Conservation (phyloP, 2,113 vertebrate genomes). For the Leptobrachium leishanense region DNA sequence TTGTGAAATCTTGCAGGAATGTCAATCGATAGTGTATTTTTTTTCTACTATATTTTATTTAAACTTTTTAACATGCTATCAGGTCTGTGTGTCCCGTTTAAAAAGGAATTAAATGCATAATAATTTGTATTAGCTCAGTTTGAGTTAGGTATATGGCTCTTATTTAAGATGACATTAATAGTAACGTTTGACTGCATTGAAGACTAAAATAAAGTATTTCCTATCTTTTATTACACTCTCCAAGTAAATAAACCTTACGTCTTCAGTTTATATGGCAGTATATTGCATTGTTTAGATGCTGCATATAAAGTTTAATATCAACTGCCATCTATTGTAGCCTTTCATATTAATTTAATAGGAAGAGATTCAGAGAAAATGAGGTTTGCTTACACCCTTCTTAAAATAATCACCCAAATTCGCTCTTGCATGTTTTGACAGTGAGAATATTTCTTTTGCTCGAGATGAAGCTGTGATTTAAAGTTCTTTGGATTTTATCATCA, state of each 20-base stretch:
- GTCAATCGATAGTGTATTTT: too few relatives aligned
- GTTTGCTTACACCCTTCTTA: conserved; percentile 17
- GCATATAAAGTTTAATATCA: conserved; percentile 43
- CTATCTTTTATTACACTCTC: conserved; percentile 27
- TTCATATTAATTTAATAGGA: conserved; percentile 42
- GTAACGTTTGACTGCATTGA: background rate
- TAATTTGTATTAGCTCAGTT: too few relatives aligned
- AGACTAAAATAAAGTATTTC: conserved; percentile 27
- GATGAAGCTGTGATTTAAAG: conserved; percentile 8
- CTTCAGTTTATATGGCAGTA: conserved; percentile 26
- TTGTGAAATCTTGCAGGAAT: too few relatives aligned
- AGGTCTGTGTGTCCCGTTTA: too few relatives aligned
- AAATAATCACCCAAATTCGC: conserved; percentile 39
- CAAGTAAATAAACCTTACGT: conserved; percentile 32
- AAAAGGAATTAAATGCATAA: too few relatives aligned
- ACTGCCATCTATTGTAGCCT: conserved; percentile 37
- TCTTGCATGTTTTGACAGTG: conserved; percentile 22
- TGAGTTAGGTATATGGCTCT: too few relatives aligned
- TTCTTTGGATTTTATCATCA: conserved; percentile 13
- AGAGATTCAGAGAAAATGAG: conserved; percentile 31
- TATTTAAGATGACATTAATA: background rate
- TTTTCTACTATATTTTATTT: too few relatives aligned
- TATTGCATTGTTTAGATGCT: conserved; percentile 41
- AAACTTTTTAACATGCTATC: too few relatives aligned
- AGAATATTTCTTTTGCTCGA: conserved; percentile 16